These are phyloP conservation scores for Oreochromis aureus DNA, from an alignment of 2,113 vertebrate genomes.

Conservation along the genomic window DNA sequence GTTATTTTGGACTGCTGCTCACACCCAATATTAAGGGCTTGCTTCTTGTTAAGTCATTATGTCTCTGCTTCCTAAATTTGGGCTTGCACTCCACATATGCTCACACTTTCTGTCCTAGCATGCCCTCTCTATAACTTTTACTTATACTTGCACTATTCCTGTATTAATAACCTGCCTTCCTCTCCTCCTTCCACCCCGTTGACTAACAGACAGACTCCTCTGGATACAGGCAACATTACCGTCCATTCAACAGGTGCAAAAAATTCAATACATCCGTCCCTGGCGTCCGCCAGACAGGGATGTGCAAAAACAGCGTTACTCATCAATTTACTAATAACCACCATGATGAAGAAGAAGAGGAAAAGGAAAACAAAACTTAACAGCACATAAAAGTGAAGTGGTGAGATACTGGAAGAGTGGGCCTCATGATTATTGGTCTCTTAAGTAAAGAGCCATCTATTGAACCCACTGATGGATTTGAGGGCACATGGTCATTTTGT, in stretches of 20 bases:
- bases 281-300: constrained; percentile 31
- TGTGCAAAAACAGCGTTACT: constrained; percentile 20
- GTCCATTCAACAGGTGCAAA: constrained; percentile 31
- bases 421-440: constrained; percentile 23
- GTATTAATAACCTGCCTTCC: not conserved
- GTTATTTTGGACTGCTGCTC: not conserved
- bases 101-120: not conserved
- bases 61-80: not conserved
- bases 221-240: constrained; percentile 33
- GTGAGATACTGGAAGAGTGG: not conserved
- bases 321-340: constrained; percentile 56
- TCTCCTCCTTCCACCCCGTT: not conserved
- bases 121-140: not conserved
- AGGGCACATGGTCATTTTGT: constrained; percentile 6
- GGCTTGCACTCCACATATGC: not conserved
- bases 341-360: not conserved
- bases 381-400: not conserved
- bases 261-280: constrained; percentile 35
- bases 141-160: not conserved
- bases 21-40: not conserved
- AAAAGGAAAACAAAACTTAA: not conserved
- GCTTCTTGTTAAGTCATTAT: not conserved
- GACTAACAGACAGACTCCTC: constrained; percentile 2
- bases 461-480: constrained; percentile 31
- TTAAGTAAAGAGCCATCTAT: constrained; percentile 19